Conservation (phyloP, 2,797 vertebrate genomes). For the Avahi laniger region DNA sequence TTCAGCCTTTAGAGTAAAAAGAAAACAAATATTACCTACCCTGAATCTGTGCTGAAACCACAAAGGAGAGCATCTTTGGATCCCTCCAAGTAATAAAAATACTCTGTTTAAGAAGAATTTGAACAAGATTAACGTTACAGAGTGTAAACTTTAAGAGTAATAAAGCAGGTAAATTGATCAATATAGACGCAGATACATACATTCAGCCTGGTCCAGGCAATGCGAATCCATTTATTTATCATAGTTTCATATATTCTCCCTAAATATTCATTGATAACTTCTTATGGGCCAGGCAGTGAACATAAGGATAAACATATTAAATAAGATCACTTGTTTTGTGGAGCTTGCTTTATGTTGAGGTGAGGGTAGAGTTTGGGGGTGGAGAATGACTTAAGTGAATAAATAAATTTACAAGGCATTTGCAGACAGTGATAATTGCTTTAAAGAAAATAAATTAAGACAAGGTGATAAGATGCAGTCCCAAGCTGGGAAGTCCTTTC, state of each 20-base stretch:
- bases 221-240: background rate
- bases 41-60: constrained; percentile 89
- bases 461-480: background rate
- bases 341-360: background rate
- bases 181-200: background rate
- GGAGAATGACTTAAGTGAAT: background rate
- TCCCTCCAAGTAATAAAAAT: constrained; percentile 85
- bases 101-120: constrained; percentile 76
- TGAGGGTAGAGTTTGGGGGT: background rate
- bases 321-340: background rate
- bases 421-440: background rate
- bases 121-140: constrained; percentile 16
- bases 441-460: background rate
- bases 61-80: constrained; percentile 91
- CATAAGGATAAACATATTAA: background rate
- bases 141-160: background rate
- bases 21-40: constrained; percentile 86
- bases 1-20: constrained; percentile 12
- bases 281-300: background rate
- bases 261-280: constrained; percentile 3
- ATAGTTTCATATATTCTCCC: background rate
- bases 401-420: background rate
- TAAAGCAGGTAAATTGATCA: background rate
- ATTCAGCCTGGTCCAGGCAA: background rate
- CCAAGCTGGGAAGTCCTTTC: background rate